Evolutionary conservation across 2,888 invertebrate species (phyloP).

Genomic region (Biston stratarius): DNA sequence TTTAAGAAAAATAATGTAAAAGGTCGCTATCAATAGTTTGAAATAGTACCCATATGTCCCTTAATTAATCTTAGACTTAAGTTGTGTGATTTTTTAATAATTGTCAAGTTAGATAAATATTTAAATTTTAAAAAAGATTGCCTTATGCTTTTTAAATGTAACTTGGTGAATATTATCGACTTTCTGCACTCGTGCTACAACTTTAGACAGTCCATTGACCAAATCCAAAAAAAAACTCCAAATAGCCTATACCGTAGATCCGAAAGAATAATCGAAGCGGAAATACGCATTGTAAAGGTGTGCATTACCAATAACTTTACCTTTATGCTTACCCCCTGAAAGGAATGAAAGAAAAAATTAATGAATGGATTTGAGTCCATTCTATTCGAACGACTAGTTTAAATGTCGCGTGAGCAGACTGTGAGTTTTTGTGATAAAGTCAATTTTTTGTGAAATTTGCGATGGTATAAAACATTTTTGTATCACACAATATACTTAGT

Average conservation of each 20-base stretch:
- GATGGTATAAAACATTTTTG: conserved; percentile 4
- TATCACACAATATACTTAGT: neutral
- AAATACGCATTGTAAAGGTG: conserved; percentile 48
- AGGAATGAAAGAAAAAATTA: conserved; percentile 37
- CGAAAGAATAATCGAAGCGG: conserved; percentile 57
- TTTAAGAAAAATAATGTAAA: too few species aligned
- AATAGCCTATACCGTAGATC: conserved; percentile 37
- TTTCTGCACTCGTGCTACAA: conserved; percentile 11
- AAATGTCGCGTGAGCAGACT: conserved; percentile 58
- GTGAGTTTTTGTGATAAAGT: conserved; percentile 42
- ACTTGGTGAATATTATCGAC: neutral
- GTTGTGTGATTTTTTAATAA: too few species aligned
- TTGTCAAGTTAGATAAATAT: too few species aligned
- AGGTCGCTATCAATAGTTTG: too few species aligned
- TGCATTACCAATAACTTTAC: conserved; percentile 49
- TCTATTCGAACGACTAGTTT: conserved; percentile 50
- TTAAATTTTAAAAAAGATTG: too few species aligned
- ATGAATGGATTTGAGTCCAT: conserved; percentile 54
- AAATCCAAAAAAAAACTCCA: conserved; percentile 35
- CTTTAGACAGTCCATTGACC: conserved; percentile 4
- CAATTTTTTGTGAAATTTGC: conserved; percentile 31
- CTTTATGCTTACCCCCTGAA: conserved; percentile 48
- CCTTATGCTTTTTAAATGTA: neutral
- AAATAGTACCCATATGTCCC: too few species aligned
- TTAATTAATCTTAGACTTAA: too few species aligned